These are phyloP conservation scores for Dasyurus viverrinus DNA, from an alignment of 2,113 vertebrate genomes.

Conservation along the genomic window DNA sequence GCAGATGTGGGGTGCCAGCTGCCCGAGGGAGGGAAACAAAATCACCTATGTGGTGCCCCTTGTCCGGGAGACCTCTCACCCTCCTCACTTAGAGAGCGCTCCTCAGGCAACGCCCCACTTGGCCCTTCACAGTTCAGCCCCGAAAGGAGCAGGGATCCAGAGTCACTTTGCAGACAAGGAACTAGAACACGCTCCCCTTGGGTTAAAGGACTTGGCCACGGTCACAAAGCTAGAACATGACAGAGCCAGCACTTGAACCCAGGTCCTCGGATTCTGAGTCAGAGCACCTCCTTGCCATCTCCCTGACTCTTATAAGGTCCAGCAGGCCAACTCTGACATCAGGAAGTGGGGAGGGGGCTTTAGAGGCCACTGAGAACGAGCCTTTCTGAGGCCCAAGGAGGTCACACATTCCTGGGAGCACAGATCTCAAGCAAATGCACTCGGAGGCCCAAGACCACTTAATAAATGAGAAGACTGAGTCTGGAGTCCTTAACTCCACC, in stretches of 20 bases:
- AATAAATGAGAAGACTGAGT: not conserved
- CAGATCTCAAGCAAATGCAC: not conserved
- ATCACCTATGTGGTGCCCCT: not conserved
- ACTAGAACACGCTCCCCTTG: not conserved
- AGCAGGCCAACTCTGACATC: not conserved
- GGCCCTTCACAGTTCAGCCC: not conserved
- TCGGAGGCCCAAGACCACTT: not conserved
- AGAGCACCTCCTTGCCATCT: not conserved
- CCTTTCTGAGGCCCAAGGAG: not conserved
- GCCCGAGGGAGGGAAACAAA: not conserved
- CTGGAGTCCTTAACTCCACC: not conserved
- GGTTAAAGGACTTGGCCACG: not conserved
- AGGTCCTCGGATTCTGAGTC: not conserved
- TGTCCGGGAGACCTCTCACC: not conserved
- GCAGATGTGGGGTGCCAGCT: not conserved
- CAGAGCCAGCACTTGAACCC: not conserved
- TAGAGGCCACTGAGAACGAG: not conserved
- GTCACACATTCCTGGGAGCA: not conserved
- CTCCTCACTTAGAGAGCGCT: not conserved
- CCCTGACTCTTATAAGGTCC: no score
- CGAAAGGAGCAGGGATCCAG: not conserved
- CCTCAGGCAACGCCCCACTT: not conserved
- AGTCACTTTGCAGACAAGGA: not conserved
- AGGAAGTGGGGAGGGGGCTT: not conserved
- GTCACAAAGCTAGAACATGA: not conserved